Base-by-base conservation (phyloP, 2,113 vertebrate species). In the Vanacampus margaritifer region DNA sequence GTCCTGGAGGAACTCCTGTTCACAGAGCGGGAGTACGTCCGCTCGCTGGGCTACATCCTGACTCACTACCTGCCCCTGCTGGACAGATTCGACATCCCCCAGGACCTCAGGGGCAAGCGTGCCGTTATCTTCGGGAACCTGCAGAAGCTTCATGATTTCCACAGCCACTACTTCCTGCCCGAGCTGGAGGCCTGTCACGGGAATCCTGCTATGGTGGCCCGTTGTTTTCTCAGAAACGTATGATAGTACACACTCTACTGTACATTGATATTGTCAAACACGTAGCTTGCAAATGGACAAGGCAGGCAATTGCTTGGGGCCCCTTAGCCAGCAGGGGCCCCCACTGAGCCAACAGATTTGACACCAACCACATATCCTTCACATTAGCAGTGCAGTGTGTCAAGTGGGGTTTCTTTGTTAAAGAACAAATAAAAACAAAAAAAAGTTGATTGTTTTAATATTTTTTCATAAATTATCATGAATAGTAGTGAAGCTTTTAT, bases 211-310 rank as follows among this genome's bases (percentile, higher is more conserved):
- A 79, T 85, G 68, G 88, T 91, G 46, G 92, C 91, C 1, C 86
- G 86, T 68, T 92, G 92, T 84, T 93, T 93, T 56, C 83, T 92
- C 63, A 89, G 86, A 91, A 89, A 93, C 24, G 92, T 93, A 93
- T 26, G 92, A 92, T 61, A 87, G 91, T 50, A 16, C 10, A 14
- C 12, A 11, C 16, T 36, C 24, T 13, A 57, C 28, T 32, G 28
- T n/a, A n/a, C n/a, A n/a, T n/a, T n/a, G n/a, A n/a, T n/a, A n/a
- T n/a, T n/a, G n/a, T n/a, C n/a, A n/a, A n/a, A n/a, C n/a, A n/a
- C n/a, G n/a, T n/a, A n/a, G n/a, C n/a, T n/a, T n/a, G n/a, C n/a
- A n/a, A n/a, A n/a, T n/a, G n/a, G n/a, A n/a, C n/a, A n/a, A n/a
- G n/a, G n/a, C n/a, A n/a, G n/a, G n/a, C n/a, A n/a, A n/a, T n/a